Evolutionary conservation across 2,888 invertebrate species (phyloP), one percentile per base, ranked within the genome.

Genomic region (Tillus elongatus): DNA sequence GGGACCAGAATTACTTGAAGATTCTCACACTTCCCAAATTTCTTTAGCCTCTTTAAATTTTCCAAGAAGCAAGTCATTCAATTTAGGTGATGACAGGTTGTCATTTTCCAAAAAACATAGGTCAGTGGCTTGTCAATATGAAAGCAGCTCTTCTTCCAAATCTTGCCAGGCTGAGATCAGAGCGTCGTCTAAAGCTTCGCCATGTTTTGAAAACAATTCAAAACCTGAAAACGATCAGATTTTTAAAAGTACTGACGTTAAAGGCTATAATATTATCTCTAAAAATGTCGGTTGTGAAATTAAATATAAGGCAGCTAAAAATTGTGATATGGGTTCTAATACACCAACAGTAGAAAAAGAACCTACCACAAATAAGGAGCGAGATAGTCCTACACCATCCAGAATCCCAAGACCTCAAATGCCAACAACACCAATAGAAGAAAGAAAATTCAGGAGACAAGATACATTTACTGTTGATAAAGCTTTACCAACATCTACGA

Each of bases 21-120:
- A 58, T 36, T 24, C 41, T 24, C 52, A 53, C 37, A 48, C 57
- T 1, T 51, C 56, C 11, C 64, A 71, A 2, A 56, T 72, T 15
- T 73, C 73, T 1, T 53, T 74, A 14, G 63, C 68, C 14, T 65
- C 68, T 39, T 56, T 71, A 51, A 64, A 53, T 34, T 60, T 64
- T 1, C 68, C 68, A 2, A 63, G 74, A 36, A 77, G 75, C 51
- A 70, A 71, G 42, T 75, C 76, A 1, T 77, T 77, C 49, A 73
- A 74, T 51, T 64, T 74, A 48, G 74, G 75, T 2, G 74, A 73
- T 33, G 71, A 70, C 33, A 69, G 67, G 45, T 51, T 69, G 1
- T 68, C 68, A 35, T 53, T 68, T 6, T 61, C 40, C 13, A 43
- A 50, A 9, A 63, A 43, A 68, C 72, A 53, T 62, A 68, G 55